Evolutionary conservation across 2,113 vertebrate species (phyloP).

Genomic region (Chrysemys picta): DNA sequence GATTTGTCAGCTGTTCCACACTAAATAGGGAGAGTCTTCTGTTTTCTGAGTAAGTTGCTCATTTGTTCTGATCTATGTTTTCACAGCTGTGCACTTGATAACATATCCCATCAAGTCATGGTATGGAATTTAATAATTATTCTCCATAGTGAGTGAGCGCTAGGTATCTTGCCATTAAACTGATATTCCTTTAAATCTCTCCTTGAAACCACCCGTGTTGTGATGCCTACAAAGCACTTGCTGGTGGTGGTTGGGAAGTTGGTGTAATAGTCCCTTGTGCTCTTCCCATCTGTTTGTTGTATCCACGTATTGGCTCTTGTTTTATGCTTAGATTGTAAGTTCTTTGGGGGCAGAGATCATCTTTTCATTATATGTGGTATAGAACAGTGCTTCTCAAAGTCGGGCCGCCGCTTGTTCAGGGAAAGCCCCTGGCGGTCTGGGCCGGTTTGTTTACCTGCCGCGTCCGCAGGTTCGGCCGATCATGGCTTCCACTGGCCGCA

Average conservation of each 20-base stretch:
- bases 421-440: no score
- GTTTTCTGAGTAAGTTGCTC: background rate
- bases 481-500: no score
- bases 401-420: no score
- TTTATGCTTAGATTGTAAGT: background rate
- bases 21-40: background rate
- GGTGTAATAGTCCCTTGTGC: background rate
- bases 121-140: background rate
- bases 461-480: no score
- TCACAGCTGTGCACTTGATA: background rate
- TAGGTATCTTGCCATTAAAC: background rate
- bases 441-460: no score
- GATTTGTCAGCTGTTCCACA: background rate
- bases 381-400: no score
- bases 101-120: background rate
- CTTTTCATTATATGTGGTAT: background rate
- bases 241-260: background rate
- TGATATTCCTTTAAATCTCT: background rate
- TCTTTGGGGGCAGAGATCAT: background rate
- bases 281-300: background rate
- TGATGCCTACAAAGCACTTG: background rate
- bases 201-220: background rate
- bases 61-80: background rate
- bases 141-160: background rate
- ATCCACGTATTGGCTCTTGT: fast-evolving